These are phyloP conservation scores for Eristalis intricaria DNA, from an alignment of 2,888 invertebrate species.

Conservation along the genomic window DNA sequence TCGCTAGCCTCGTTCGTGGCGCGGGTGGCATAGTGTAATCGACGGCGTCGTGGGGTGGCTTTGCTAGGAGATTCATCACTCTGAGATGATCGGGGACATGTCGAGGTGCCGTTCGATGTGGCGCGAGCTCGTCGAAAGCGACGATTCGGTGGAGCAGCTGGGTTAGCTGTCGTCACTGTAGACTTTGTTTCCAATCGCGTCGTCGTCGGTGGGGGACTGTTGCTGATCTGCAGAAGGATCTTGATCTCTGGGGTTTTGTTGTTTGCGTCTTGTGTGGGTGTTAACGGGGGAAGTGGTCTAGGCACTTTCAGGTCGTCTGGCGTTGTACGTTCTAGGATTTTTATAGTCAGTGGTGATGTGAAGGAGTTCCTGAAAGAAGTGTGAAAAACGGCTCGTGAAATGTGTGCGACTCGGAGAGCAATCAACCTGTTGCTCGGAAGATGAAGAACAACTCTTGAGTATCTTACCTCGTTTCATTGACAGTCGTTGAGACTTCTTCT, in stretches of 20 bases:
- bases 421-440: neutral
- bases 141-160: slow-evolving; percentile 43
- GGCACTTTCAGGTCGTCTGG: neutral
- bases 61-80: slow-evolving; percentile 67
- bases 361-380: slow-evolving; percentile 25
- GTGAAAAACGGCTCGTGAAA: neutral
- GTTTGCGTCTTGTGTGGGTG: neutral
- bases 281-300: neutral
- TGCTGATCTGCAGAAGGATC: slow-evolving; percentile 72
- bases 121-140: slow-evolving; percentile 48
- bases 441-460: neutral
- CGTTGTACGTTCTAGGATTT: slow-evolving; percentile 4
- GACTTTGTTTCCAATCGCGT: slow-evolving; percentile 10
- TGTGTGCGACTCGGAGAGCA: neutral
- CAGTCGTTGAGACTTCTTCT: slow-evolving; percentile 40
- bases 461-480: slow-evolving; percentile 50
- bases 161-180: slow-evolving; percentile 41
- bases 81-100: slow-evolving; percentile 71
- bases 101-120: slow-evolving; percentile 71
- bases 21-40: slow-evolving; percentile 11
- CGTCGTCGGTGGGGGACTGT: slow-evolving; percentile 28
- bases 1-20: slow-evolving; percentile 41
- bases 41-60: slow-evolving; percentile 37
- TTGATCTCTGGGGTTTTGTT: slow-evolving; percentile 72
- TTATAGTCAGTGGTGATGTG: slow-evolving; percentile 22